phyloP scores from a whole-genome alignment of 2,113 vertebrate genomes.

The Colistium nudipinnis region DNA sequence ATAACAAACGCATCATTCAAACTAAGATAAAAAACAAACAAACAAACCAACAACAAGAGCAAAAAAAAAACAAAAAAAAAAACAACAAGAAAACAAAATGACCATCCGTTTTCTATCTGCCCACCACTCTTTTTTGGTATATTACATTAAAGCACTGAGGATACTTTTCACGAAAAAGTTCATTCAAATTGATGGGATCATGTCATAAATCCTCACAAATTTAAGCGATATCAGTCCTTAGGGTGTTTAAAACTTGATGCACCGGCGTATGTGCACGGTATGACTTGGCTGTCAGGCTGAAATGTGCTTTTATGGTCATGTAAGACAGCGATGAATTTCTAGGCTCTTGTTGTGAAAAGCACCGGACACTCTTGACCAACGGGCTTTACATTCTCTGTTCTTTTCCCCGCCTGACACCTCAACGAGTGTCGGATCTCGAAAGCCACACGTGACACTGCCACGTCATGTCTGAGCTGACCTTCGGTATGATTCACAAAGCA shows the following conservation, averaged over 20 bases:
- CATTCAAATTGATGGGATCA: conserved; percentile 54
- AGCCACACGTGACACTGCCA: conserved; percentile 22
- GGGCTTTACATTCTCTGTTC: conserved; percentile 56
- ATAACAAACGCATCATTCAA: conserved; percentile 93
- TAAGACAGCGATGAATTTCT: conserved; percentile 54
- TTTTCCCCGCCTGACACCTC: conserved; percentile 46
- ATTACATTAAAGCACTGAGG: conserved; percentile 85
- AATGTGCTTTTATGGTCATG: conserved; percentile 63
- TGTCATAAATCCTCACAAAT: conserved; percentile 30
- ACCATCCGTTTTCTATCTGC: conserved; percentile 79
- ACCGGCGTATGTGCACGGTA: conserved; percentile 25
- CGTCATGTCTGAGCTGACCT: conserved; percentile 35
- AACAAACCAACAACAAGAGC: too few relatives aligned
- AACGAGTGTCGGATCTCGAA: conserved; percentile 58
- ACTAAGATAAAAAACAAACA: conserved; percentile 73
- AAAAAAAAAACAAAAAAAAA: conserved; percentile 56
- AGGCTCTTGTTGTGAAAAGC: conserved; percentile 58
- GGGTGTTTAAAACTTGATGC: conserved; percentile 26
- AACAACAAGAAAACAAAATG: conserved; percentile 41
- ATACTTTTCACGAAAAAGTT: conserved; percentile 56
- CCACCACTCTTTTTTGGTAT: conserved; percentile 91
- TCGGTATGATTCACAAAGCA: conserved; percentile 51
- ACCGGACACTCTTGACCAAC: conserved; percentile 63
- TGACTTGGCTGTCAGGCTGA: conserved; percentile 54
- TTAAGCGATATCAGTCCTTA: conserved; percentile 22